phyloP scores from a whole-genome alignment of 2,113 vertebrate genomes.

The Gallinago undulata region DNA sequence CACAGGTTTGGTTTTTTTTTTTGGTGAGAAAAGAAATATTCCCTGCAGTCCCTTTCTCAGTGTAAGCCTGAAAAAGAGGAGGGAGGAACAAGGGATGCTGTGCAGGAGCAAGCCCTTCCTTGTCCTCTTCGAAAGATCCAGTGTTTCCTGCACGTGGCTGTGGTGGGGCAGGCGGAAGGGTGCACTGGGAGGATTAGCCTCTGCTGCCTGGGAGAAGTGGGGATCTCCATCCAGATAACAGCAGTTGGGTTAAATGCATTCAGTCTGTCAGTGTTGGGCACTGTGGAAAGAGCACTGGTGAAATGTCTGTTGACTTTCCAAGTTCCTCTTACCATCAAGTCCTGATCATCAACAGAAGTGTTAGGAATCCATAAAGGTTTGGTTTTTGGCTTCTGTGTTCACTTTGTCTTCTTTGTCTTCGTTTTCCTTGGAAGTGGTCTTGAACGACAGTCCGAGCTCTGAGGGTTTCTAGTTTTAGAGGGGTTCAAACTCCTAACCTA shows the following conservation, averaged over 20 bases:
- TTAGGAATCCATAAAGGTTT: conserved; percentile 6
- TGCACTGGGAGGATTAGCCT: conserved; percentile 9
- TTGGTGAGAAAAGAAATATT: not conserved
- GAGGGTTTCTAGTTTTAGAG: not conserved
- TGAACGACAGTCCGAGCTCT: rapidly evolving
- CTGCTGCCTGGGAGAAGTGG: not conserved
- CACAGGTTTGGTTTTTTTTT: not conserved
- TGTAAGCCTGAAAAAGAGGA: not conserved
- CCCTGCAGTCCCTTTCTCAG: not conserved
- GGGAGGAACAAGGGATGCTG: not conserved
- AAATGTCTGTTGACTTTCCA: not conserved
- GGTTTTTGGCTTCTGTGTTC: not conserved
- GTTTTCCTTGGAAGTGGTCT: not conserved
- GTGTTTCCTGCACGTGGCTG: not conserved
- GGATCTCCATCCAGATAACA: not conserved
- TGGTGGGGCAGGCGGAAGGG: conserved; percentile 23
- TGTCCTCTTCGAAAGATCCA: not conserved
- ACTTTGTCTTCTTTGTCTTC: not conserved
- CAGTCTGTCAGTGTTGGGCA: not conserved
- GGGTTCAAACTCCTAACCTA: not conserved
- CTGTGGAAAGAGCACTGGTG: not conserved
- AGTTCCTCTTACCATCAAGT: not conserved
- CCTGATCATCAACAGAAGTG: not conserved
- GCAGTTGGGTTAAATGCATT: not conserved
- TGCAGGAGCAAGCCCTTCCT: not conserved